Conservation (phyloP, 2,113 vertebrate species). For the Clarias magur region DNA sequence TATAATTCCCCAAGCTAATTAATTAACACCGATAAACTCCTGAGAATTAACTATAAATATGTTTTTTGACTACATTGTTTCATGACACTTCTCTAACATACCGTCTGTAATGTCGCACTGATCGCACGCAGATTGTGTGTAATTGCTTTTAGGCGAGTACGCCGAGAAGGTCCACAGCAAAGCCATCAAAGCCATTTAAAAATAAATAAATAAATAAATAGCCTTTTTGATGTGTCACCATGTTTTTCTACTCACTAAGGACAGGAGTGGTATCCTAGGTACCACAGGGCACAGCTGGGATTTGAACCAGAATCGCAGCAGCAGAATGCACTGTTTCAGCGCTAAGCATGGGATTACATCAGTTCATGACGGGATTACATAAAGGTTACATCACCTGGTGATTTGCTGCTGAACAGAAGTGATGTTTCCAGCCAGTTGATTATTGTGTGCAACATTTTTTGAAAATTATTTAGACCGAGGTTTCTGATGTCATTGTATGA, state of each 20-base stretch:
- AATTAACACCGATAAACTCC: neutral
- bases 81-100: neutral
- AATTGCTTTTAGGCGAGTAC: neutral
- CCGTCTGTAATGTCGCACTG: neutral
- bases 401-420: neutral
- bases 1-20: neutral
- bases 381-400: slow-evolving; percentile 1
- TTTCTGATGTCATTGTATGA: neutral
- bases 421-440: neutral
- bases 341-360: neutral
- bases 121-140: neutral
- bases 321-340: neutral
- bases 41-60: neutral
- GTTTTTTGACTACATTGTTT: neutral
- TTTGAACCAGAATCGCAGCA: neutral
- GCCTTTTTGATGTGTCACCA: neutral
- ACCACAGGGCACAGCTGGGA: neutral
- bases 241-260: neutral
- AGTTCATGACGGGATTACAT: neutral
- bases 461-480: neutral
- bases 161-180: neutral
- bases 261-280: no score
- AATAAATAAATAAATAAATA: neutral
- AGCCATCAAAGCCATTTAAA: neutral
- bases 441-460: neutral